Evolutionary conservation across 2,888 invertebrate species (phyloP), one percentile per base, ranked within the genome.

Genomic region (Ferrisia virgata): DNA sequence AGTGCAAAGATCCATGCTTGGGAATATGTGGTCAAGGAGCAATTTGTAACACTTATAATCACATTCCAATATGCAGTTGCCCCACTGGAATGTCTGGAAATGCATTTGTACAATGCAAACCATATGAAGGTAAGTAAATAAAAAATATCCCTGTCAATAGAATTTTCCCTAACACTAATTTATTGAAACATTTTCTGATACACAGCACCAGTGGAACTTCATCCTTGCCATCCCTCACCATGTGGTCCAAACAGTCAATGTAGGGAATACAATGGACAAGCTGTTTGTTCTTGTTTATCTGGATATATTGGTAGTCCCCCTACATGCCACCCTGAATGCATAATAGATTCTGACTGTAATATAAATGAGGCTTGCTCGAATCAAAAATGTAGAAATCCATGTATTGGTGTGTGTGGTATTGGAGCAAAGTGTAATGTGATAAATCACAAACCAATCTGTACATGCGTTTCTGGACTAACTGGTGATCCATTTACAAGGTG

Each of bases 211-310:
- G 88, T 89, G 84, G 90, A 91, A 76, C 89, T 90, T 43, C 88
- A 95, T 87, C 95, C 95, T 8, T 96, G 96, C 87, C 91, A 92
- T 85, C 95, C 95, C 82, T 93, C 94, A 33, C 96, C 96, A 0
- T 96, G 96, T 88, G 96, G 96, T 81, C 94, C 95, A 0, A 95
- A 95, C 88, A 95, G 95, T 88, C 94, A 95, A 88, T 96, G 96
- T 86, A 91, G 94, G 87, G 92, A 93, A 87, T 92, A 94, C 6
- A 94, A 95, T 87, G 90, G 91, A 86, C 94, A 94, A 89, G 95
- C 95, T 0, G 95, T 95, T 0, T 96, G 96, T 88, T 95, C 95
- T 0, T 96, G 96, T 87, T 90, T 93, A 22, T 90, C 91, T 6
- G 91, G 91, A 85, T 94, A 92, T 87, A 90, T 92, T 47, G 94